Evolutionary conservation across 2,797 vertebrate species (phyloP).

Genomic region (Margarornis squamiger): DNA sequence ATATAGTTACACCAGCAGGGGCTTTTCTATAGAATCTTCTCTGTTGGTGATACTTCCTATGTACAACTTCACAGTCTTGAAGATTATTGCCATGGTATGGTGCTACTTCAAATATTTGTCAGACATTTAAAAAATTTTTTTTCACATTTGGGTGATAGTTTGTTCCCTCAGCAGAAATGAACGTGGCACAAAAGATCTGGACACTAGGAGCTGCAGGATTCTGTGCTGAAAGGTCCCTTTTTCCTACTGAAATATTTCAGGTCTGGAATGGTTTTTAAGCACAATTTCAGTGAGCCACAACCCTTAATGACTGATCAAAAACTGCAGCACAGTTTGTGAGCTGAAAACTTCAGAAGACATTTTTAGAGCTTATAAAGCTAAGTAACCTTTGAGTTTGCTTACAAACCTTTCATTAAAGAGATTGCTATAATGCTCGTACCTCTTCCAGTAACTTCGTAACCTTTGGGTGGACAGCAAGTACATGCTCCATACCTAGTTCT

Average conservation of each 20-base stretch:
- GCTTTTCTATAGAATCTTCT: background rate
- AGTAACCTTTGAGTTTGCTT: background rate
- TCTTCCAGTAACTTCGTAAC: background rate
- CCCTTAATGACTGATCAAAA: background rate
- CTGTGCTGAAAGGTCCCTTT: background rate
- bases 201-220: background rate
- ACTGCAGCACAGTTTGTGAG: background rate
- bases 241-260: background rate
- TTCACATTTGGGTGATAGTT: background rate
- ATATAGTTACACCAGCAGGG: background rate
- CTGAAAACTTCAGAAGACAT: background rate
- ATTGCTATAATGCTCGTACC: background rate
- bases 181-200: background rate
- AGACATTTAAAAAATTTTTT: background rate
- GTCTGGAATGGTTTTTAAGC: background rate
- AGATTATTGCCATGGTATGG: background rate
- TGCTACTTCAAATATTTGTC: background rate
- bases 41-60: background rate
- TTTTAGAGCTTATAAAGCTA: background rate
- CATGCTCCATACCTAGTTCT: rapidly evolving
- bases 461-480: background rate
- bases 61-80: background rate
- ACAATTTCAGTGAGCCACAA: background rate
- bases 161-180: background rate
- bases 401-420: too few relatives aligned